Evolutionary conservation across 2,113 vertebrate genomes (phyloP), one percentile per base, ranked within the genome.

Genomic region (Pseudolaguvia tuberculata): DNA sequence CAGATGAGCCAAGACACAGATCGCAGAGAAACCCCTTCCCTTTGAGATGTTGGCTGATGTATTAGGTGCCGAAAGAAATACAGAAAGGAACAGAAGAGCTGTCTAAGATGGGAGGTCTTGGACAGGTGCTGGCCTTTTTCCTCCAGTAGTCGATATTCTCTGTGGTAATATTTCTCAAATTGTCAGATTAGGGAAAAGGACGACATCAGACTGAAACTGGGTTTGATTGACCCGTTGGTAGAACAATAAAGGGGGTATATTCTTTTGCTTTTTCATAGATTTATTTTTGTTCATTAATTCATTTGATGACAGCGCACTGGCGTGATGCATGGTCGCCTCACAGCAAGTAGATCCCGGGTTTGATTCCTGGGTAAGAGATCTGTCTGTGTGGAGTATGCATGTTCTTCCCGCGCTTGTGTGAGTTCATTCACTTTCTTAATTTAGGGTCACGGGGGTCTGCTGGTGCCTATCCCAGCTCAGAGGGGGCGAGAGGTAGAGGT

Each of bases 11-110:
- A 53, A 23, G 53, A 51, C 18, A 57, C 56, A 59, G 52, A 53
- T 70, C 66, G 4, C 67, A 62, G 47, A 70, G 47, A 52, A 42
- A 21, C 39, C 25, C 65, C 50, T 76, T 55, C 66, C 66, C 66
- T 76, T 52, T 52, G 56, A 76, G 75, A 59, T 50, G 7, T 17
- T 42, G 55, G 13, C 27, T 76, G 75, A 62, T 70, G 56, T 42
- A 62, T 58, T 61, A 42, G 23, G 75, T 70, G 75, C 3, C 2
- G 75, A 76, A 48, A 70, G 75, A 70, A 35, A 23, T 20, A 25
- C 47, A 52, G 56, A 52, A 42, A 15, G 45, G 20, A 76, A 50
- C 56, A 27, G 55, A 61, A 70, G 21, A 47, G 15, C 39, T 18
- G 66, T 51, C 31, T 15, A 61, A 17, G 15, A 15, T 45, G 47